These are phyloP conservation scores for Gallinago jamesoni DNA, from an alignment of 2,113 vertebrate species.

Conservation along the genomic window DNA sequence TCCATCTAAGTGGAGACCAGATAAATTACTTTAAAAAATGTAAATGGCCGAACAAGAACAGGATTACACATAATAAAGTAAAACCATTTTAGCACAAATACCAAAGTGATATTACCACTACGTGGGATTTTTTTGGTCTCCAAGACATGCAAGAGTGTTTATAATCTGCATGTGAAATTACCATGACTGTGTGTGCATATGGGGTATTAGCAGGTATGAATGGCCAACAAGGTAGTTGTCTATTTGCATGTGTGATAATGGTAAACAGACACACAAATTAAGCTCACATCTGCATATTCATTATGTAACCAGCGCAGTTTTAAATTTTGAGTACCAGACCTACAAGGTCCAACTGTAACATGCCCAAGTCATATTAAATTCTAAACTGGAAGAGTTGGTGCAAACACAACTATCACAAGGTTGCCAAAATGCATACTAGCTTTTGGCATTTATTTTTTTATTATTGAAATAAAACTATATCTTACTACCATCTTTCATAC, in stretches of 20 bases:
- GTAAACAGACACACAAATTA: background rate
- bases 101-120: background rate
- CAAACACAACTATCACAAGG: background rate
- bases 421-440: background rate
- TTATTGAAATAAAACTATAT: background rate
- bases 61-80: too few relatives aligned
- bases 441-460: background rate
- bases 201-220: slow-evolving; percentile 1
- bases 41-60: background rate
- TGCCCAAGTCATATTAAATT: background rate
- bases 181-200: background rate
- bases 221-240: background rate
- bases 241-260: background rate
- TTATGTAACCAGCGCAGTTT: background rate
- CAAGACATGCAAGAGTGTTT: background rate
- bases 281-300: background rate
- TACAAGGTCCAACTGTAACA: background rate
- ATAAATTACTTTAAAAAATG: background rate
- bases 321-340: background rate
- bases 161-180: background rate
- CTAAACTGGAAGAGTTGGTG: background rate
- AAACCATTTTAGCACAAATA: background rate
- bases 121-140: background rate
- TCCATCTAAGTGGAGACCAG: background rate
- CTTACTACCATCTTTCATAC: background rate